Percentiles rank a stretch among this genome's conserved stretches.
These are phyloP conservation scores for Leptopterna dolabrata DNA, from an alignment of 2,888 invertebrate genomes.

Conservation along the genomic window DNA sequence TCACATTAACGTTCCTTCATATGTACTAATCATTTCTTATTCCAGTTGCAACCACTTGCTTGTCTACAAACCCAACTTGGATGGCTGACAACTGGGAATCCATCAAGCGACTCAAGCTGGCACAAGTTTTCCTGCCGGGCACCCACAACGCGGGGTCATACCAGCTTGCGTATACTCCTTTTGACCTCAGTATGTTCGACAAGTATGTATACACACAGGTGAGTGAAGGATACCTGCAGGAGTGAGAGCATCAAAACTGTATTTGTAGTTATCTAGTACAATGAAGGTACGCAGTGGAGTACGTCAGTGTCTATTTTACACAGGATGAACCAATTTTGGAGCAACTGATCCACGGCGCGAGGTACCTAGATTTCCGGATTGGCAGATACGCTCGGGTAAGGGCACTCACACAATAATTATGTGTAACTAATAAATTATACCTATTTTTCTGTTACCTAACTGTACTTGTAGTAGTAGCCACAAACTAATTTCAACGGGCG, in stretches of 20 bases:
- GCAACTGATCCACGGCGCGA: constrained; percentile 73
- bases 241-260: too few species aligned
- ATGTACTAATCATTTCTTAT: not conserved
- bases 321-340: constrained; percentile 72
- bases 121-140: constrained; percentile 59
- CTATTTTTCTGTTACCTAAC: too few species aligned
- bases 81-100: constrained; percentile 52
- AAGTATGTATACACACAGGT: constrained; percentile 58
- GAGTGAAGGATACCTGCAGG: not conserved
- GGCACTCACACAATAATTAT: constrained; percentile 1
- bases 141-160: constrained; percentile 60
- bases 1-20: too few species aligned
- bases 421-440: too few species aligned
- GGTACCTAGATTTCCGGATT: constrained; percentile 74
- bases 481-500: too few species aligned
- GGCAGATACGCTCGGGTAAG: constrained; percentile 68
- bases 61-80: constrained; percentile 59
- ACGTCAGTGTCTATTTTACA: too few species aligned
- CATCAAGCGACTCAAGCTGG: constrained; percentile 52
- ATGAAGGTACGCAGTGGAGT: too few species aligned
- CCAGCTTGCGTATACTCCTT: constrained; percentile 53
- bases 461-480: too few species aligned
- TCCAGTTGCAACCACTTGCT: constrained; percentile 67
- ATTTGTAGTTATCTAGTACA: too few species aligned
- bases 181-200: constrained; percentile 17